Percentiles rank a stretch among this genome's conserved stretches.
These are phyloP conservation scores for Parapsyche elsis DNA, from an alignment of 1,140 invertebrate genomes.

Conservation along the genomic window DNA sequence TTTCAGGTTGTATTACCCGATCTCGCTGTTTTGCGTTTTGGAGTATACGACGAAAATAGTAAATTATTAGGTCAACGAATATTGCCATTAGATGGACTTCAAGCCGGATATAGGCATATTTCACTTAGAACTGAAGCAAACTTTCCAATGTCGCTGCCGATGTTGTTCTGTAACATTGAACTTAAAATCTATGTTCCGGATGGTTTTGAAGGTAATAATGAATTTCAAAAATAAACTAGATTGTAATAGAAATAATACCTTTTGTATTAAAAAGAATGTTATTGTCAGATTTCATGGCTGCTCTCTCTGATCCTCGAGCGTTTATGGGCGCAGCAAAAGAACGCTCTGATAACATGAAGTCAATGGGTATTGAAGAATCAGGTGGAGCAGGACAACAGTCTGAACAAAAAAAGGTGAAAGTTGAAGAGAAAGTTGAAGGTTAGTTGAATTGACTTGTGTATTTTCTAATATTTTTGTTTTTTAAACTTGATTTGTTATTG, in stretches of 20 bases:
- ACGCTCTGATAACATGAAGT: conserved; percentile 90
- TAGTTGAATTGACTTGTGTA: conserved; percentile 43
- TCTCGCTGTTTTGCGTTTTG: conserved; percentile 95
- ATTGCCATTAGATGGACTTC: conserved; percentile 95
- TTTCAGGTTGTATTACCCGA: conserved; percentile 94
- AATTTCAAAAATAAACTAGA: conserved; percentile 33
- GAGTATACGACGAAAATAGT: conserved; percentile 98
- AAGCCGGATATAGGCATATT: conserved; percentile 97
- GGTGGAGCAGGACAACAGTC: conserved; percentile 68
- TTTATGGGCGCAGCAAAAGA: conserved; percentile 91
- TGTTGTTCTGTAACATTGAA: conserved; percentile 99
- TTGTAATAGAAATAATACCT: neutral
- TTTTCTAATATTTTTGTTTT: conserved; percentile 9
- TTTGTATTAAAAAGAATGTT: neutral
- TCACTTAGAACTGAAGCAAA: conserved; percentile 98
- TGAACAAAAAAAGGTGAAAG: conserved; percentile 70
- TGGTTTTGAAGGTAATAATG: conserved; percentile 88
- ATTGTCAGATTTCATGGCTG: conserved; percentile 92
- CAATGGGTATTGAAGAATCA: conserved; percentile 91
- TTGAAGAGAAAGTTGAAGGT: conserved; percentile 79
- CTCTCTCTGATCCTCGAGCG: conserved; percentile 93
- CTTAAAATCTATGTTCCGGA: conserved; percentile 99
- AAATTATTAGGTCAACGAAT: conserved; percentile 98
- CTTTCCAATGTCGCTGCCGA: conserved; percentile 98
- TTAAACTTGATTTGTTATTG: conserved; percentile 36